A percentile compares a stretch with the other conserved stretches of the same genome.
Evolutionary conservation across 2,888 invertebrate genomes (phyloP).

Genomic region (Hydrotaea diabolus): DNA sequence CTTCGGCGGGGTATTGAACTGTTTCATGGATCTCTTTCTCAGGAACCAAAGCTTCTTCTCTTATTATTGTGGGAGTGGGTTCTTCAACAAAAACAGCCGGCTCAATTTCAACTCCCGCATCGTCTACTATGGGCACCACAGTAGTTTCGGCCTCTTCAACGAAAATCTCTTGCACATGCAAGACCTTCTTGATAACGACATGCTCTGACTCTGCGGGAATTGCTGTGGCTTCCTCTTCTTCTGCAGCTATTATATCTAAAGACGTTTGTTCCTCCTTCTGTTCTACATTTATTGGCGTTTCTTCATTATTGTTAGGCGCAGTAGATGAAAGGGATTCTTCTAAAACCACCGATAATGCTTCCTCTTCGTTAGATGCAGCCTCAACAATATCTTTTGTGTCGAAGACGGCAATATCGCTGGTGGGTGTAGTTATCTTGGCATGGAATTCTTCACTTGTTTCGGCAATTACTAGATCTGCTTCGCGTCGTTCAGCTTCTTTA

Average conservation of each 20-base stretch:
- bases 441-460: neutral
- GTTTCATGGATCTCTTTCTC: neutral
- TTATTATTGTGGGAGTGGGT: slow-evolving; percentile 38
- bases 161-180: slow-evolving; percentile 45
- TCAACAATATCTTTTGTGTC: neutral
- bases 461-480: neutral
- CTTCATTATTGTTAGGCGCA: neutral
- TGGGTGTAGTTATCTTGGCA: neutral
- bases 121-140: neutral
- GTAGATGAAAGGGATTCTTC: slow-evolving; percentile 55
- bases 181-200: slow-evolving; percentile 67
- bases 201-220: slow-evolving; percentile 60
- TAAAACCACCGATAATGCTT: slow-evolving; percentile 55
- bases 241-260: slow-evolving; percentile 5
- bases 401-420: neutral
- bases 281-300: slow-evolving; percentile 39
- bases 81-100: slow-evolving; percentile 49
- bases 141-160: slow-evolving; percentile 36
- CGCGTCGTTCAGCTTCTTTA: neutral
- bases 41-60: neutral
- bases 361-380: neutral
- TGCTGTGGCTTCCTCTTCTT: slow-evolving; percentile 32
- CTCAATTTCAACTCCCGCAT: neutral
- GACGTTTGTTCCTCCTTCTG: slow-evolving; percentile 8
- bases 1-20: neutral